A percentile compares a stretch with the other conserved stretches of the same genome.
Evolutionary conservation across 2,888 invertebrate genomes (phyloP).

Genomic region (Epinotia demarniana): DNA sequence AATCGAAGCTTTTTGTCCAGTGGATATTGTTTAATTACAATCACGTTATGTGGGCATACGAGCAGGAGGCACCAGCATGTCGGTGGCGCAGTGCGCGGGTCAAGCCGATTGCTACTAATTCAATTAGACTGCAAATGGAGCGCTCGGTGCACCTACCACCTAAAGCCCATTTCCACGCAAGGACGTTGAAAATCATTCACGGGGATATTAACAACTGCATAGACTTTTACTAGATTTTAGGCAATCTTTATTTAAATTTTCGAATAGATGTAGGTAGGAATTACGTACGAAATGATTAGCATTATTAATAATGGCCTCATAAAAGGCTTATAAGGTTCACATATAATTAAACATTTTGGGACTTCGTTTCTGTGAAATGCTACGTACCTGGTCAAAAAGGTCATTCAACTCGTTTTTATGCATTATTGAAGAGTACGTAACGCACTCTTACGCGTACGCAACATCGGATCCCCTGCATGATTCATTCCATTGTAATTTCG

Average conservation of each 20-base stretch:
- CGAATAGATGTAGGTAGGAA: too few species aligned
- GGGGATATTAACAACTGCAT: background rate
- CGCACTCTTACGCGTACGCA: constrained; percentile 17
- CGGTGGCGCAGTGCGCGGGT: constrained; percentile 56
- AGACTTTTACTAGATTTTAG: background rate
- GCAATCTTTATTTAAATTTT: too few species aligned
- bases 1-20: constrained; percentile 17
- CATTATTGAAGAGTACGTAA: constrained; percentile 23
- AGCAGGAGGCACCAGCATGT: constrained; percentile 55
- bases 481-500: constrained; percentile 36
- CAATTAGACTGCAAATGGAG: constrained; percentile 79
- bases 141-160: constrained; percentile 59
- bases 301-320: background rate
- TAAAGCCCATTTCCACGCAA: constrained; percentile 49
- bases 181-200: background rate
- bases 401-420: constrained; percentile 51
- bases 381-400: background rate
- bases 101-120: constrained; percentile 79
- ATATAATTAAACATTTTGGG: background rate
- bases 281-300: too few species aligned
- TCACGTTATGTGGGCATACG: constrained; percentile 54
- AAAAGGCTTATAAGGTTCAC: background rate
- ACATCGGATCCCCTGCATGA: constrained; percentile 32
- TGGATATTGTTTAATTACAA: constrained; percentile 35
- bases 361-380: background rate